A percentile compares a stretch with the other conserved stretches of the same genome.
phyloP scores from a whole-genome alignment of 2,113 vertebrate species.

The Petromus typicus region DNA sequence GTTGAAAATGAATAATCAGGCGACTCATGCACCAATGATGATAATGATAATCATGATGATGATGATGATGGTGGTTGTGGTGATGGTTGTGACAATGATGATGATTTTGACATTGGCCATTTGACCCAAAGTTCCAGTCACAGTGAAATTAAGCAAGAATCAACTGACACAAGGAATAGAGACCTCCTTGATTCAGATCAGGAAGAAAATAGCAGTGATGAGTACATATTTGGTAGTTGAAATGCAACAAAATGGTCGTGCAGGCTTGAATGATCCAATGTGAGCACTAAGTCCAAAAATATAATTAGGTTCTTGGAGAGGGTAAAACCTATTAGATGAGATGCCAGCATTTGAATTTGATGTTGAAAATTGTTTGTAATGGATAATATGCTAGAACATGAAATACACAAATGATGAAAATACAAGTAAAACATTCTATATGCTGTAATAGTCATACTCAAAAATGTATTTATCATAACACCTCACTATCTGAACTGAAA shows the following conservation, averaged over 20 bases:
- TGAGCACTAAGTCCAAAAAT: background rate
- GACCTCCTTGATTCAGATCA: background rate
- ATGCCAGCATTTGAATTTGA: background rate
- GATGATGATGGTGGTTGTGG: too few relatives aligned
- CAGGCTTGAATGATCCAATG: background rate
- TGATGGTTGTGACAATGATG: too few relatives aligned
- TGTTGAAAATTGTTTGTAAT: background rate
- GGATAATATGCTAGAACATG: background rate
- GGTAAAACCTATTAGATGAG: too few relatives aligned
- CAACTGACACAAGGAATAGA: background rate
- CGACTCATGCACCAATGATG: too few relatives aligned
- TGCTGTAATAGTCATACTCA: background rate
- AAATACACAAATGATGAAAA: background rate
- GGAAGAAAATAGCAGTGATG: background rate
- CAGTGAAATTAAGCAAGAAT: background rate
- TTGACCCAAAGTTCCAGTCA: background rate
- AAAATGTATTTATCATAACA: background rate
- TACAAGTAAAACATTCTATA: background rate
- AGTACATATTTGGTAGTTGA: background rate
- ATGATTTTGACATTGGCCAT: too few relatives aligned
- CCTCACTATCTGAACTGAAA: background rate
- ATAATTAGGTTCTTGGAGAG: background rate
- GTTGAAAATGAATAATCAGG: too few relatives aligned
- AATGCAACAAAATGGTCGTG: background rate
- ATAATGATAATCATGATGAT: too few relatives aligned